Evolutionary conservation across 2,113 vertebrate genomes (phyloP), one percentile per base, ranked within the genome.

Genomic region (Thamnaconus septentrionalis): DNA sequence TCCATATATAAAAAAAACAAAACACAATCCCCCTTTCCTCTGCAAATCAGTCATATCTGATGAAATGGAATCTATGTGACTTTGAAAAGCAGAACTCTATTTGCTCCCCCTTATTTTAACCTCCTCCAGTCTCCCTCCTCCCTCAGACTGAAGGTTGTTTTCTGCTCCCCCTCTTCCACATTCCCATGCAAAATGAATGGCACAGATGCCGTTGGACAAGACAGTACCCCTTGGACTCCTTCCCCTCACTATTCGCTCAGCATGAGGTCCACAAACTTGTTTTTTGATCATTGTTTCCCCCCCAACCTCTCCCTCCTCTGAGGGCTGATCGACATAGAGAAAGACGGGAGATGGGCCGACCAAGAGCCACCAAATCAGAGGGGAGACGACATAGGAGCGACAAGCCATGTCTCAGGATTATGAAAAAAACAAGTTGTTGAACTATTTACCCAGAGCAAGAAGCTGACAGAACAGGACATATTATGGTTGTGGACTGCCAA

Each of bases 231-330:
- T 80, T 67, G 78, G 81, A 86, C 82, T 85, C 88, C 79, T 87
- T 84, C 81, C 80, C 81, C 71, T 86, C 81, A 75, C 76, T 83
- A 67, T 53, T 68, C 79, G 72, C 92, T 61, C 93, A 93, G 93
- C 92, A 93, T 93, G 93, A 88, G 88, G 91, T 91, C 91, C 87
- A 31, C 85, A 84, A 90, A 90, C 89, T 91, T 89, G 86, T 91
- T 90, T 93, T 92, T 89, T 89, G 86, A 87, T 90, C 85, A 90
- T 89, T 92, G 87, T 92, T 83, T 64, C 10, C 71, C 61, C 74
- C 81, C 67, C 80, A 88, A 74, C 71, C 81, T 88, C 80, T 71
- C 81, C 83, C 75, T 82, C 69, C 67, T 83, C 71, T 59, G 85
- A 80, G 67, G 83, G 56, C 73, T 75, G 81, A 81, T 77, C 83